phyloP scores from a whole-genome alignment of 2,888 invertebrate species.

The Marasmarcha lunaedactyla region DNA sequence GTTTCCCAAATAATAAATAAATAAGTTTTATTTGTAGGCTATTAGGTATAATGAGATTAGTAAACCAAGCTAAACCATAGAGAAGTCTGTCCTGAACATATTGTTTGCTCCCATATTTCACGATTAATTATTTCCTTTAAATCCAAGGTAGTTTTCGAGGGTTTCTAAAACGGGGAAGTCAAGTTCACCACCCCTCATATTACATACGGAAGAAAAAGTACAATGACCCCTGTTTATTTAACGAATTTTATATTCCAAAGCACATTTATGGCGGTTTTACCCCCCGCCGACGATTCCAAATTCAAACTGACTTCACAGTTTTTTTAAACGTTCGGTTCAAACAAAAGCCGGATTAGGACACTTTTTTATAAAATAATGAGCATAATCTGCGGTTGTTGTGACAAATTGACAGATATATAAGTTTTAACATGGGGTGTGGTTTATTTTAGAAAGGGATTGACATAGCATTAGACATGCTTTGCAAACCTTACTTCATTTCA shows the following conservation, averaged over 20 bases:
- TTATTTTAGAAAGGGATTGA: conserved; percentile 20
- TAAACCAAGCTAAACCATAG: too few relatives aligned
- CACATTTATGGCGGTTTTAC: neutral
- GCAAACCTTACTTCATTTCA: too few relatives aligned
- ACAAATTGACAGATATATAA: conserved; percentile 37
- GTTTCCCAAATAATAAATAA: too few relatives aligned
- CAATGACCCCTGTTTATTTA: neutral
- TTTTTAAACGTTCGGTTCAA: conserved; percentile 12
- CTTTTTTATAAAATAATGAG: conserved; percentile 42
- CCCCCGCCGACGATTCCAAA: neutral
- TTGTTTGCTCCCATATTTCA: too few relatives aligned
- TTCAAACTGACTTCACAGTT: neutral
- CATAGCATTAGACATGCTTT: neutral
- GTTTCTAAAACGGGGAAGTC: too few relatives aligned
- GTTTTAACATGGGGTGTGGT: conserved; percentile 21
- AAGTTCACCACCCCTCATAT: too few relatives aligned
- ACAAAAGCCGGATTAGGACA: conserved; percentile 42
- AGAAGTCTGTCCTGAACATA: too few relatives aligned
- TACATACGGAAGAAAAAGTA: neutral
- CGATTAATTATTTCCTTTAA: too few relatives aligned
- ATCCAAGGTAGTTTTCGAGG: neutral
- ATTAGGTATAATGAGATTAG: too few relatives aligned
- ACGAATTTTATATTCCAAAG: neutral
- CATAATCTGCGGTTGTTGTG: conserved; percentile 44
- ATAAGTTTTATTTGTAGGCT: too few relatives aligned